Base-by-base conservation (phyloP, 2,113 vertebrate species). In the Cyphomyrus discorhynchus region DNA sequence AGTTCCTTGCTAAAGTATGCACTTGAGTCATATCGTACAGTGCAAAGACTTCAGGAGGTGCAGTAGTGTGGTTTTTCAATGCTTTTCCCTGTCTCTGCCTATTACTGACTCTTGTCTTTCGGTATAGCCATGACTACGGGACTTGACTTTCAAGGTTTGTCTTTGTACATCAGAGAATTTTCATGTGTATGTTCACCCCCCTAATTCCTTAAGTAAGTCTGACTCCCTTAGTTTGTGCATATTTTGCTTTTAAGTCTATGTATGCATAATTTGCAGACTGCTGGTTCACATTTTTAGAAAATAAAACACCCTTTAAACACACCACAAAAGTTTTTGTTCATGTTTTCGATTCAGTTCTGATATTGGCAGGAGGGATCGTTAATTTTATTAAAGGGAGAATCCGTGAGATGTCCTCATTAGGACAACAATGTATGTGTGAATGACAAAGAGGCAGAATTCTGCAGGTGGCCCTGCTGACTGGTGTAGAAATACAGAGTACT, bases 381-480 rank as follows among this genome's bases (percentile, higher is more conserved):
- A 27, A 66, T 66, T 27, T 5, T 77, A 77, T 39, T 77, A 35
- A 74, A 31, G 66, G n/a, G 13, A 74, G 66, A 31, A 35, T 35
- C 70, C 1, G 70, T 77, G 31, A 27, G 70, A 74, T 35, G 58
- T 66, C 7, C 58, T 42, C 74, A 42, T 45, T 83, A 46, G 31
- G 17, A 24, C 35, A 83, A 1, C 2, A 0, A 47, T 86, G 42
- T 47, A 17, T 47, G 39, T 47, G 82, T 86, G 84, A 35, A 7
- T 52, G 47, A 27, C 21, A 49, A 19, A 47, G 92, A 96, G 5
- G 93, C 74, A 0, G 89, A 56, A 0, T 95, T 96, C 88, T 99
- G 97, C 92, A 99, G 93, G 88, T 96, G 97, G 0, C 98, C 98
- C 90, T 98, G 94, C 86, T 91, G 0, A 97, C 94, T 91, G 97